Conservation (phyloP, 1,140 invertebrate species). For the Platorchestia sp. region DNA sequence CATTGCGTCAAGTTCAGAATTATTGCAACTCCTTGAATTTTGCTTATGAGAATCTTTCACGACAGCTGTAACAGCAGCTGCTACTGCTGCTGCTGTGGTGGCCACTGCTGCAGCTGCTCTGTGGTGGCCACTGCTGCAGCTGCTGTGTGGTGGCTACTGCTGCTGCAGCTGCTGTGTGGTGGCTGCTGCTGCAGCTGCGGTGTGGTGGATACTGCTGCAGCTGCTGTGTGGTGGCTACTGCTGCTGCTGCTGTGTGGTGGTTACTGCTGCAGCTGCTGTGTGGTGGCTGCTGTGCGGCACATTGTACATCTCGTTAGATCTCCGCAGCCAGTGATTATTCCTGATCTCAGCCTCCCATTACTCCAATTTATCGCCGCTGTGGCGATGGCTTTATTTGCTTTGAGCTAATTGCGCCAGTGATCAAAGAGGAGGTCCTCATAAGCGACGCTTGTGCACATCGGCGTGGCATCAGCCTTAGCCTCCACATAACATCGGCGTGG, state of each 20-base stretch:
- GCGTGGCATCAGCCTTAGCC: not conserved
- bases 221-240: not conserved
- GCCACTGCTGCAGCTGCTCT: no score
- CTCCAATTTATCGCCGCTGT: not conserved
- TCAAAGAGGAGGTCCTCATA: not conserved
- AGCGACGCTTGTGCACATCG: not conserved
- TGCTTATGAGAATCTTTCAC: no score
- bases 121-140: no score
- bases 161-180: no score
- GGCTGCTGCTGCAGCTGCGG: no score
- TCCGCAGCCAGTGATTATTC: not conserved
- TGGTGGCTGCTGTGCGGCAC: not conserved
- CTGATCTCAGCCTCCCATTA: constrained; percentile 31
- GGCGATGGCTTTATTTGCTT: constrained; percentile 47
- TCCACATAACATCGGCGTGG: not conserved
- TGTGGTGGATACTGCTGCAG: not conserved
- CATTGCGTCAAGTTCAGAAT: no score
- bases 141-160: no score
- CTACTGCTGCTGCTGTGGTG: no score
- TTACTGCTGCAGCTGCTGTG: not conserved
- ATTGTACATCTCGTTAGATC: not conserved
- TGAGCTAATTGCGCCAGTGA: not conserved
- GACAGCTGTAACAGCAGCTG: no score
- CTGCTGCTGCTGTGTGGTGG: not conserved
- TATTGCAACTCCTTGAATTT: no score